Evolutionary conservation across 2,113 vertebrate genomes (phyloP).

Genomic region (Entelurus aequoreus): DNA sequence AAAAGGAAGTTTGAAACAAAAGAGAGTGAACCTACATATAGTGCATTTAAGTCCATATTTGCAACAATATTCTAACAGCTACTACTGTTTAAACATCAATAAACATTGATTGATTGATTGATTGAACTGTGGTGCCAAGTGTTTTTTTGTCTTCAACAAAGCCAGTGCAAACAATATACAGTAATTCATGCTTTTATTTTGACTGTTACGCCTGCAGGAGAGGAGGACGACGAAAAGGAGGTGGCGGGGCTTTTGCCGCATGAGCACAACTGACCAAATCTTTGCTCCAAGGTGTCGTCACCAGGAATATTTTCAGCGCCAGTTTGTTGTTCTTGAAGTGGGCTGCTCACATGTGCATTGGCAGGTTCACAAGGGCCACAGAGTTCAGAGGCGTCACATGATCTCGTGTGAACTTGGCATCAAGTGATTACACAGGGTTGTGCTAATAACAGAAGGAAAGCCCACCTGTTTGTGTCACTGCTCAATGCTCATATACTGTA

Average conservation of each 20-base stretch:
- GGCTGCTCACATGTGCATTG: constrained; percentile 17
- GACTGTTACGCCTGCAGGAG: constrained; percentile 43
- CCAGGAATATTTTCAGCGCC: constrained; percentile 27
- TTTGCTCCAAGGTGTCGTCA: constrained; percentile 49
- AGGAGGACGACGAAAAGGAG: constrained; percentile 22
- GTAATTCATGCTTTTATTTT: constrained; percentile 36
- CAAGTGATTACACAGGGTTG: not conserved
- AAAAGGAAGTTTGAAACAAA: no score
- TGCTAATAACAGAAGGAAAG: not conserved
- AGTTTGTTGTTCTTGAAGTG: constrained; percentile 50
- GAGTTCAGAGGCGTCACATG: not conserved
- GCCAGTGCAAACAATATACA: constrained; percentile 40
- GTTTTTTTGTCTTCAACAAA: constrained; percentile 27
- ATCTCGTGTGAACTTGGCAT: not conserved
- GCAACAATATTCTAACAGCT: not conserved
- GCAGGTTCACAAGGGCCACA: not conserved
- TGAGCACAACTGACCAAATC: constrained; percentile 45
- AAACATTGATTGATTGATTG: no score
- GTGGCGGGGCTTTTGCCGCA: not conserved
- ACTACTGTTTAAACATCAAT: not conserved
- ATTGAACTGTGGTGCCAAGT: constrained; percentile 6
- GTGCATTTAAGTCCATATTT: no score
- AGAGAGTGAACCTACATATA: no score
- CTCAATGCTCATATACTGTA: not conserved
- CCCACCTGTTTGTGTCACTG: not conserved